These are phyloP conservation scores for Diachasma alloeum DNA, from an alignment of 1,140 invertebrate species.

Conservation along the genomic window DNA sequence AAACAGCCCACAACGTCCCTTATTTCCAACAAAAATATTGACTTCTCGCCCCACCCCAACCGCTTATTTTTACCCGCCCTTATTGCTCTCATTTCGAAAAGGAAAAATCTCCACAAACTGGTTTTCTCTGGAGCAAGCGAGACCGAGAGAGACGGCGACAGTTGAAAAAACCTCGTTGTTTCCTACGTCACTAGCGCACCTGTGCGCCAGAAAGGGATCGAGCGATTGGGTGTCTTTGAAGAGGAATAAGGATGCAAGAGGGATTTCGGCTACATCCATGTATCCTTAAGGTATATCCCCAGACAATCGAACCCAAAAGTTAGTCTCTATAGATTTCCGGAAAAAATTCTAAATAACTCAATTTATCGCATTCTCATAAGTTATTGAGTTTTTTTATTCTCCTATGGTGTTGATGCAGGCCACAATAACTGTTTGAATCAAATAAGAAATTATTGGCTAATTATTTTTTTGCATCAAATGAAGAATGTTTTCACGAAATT, in stretches of 20 bases:
- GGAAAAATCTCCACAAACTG: not conserved
- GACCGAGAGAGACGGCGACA: conserved; percentile 12
- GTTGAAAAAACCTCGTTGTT: conserved; percentile 12
- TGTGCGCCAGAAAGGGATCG: not conserved
- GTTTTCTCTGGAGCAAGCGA: conserved; percentile 24
- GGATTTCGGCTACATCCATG: not conserved
- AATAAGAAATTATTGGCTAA: too few relatives aligned
- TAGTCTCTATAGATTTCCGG: too few relatives aligned
- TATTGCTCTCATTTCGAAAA: not conserved
- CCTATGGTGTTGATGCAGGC: too few relatives aligned
- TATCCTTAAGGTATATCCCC: too few relatives aligned
- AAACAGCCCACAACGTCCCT: not conserved
- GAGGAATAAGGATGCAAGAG: not conserved
- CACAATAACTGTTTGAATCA: too few relatives aligned
- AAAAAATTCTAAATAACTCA: too few relatives aligned
- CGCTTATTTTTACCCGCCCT: not conserved
- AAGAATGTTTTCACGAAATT: too few relatives aligned
- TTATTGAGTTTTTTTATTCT: too few relatives aligned
- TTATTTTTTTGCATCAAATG: too few relatives aligned
- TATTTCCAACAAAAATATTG: not conserved
- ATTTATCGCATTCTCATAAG: too few relatives aligned
- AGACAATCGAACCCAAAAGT: too few relatives aligned
- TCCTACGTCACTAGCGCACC: not conserved
- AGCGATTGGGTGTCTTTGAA: not conserved
- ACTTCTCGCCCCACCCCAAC: not conserved